phyloP scores from a whole-genome alignment of 2,797 vertebrate species.

The Heliangelus exortis region DNA sequence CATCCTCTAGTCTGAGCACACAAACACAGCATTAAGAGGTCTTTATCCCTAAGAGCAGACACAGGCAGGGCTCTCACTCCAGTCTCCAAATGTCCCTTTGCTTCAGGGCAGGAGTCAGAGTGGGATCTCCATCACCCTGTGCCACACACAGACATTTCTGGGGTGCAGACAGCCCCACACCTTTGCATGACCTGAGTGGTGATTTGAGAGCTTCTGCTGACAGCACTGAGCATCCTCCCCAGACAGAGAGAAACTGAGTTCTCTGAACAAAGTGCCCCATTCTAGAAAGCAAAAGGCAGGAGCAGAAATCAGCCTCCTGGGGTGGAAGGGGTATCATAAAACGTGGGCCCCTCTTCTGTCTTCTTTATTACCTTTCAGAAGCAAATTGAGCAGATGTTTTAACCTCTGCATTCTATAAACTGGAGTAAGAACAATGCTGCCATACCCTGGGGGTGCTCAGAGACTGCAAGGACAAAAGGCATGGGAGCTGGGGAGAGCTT shows the following conservation, averaged over 20 bases:
- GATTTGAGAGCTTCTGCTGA: neutral
- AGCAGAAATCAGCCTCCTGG: neutral
- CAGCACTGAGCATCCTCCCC: neutral
- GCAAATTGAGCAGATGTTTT: neutral
- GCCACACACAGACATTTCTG: fast-evolving
- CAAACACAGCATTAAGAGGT: neutral
- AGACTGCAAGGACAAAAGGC: neutral
- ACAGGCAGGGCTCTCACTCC: fast-evolving
- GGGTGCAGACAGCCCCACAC: neutral
- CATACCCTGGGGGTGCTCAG: neutral
- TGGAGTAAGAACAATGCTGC: neutral
- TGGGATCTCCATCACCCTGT: neutral
- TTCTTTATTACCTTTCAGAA: constrained; percentile 13
- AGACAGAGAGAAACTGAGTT: neutral
- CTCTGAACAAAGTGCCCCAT: neutral
- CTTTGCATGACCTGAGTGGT: fast-evolving
- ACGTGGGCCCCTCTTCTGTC: neutral
- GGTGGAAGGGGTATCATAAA: neutral
- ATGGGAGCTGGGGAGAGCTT: neutral
- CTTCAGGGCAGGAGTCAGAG: neutral
- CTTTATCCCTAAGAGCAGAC: neutral
- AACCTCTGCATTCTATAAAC: neutral
- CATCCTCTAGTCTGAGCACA: neutral
- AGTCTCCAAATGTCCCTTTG: neutral
- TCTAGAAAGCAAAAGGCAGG: neutral